Evolutionary conservation across 2,113 vertebrate genomes (phyloP).

Genomic region (Eidolon helvum): DNA sequence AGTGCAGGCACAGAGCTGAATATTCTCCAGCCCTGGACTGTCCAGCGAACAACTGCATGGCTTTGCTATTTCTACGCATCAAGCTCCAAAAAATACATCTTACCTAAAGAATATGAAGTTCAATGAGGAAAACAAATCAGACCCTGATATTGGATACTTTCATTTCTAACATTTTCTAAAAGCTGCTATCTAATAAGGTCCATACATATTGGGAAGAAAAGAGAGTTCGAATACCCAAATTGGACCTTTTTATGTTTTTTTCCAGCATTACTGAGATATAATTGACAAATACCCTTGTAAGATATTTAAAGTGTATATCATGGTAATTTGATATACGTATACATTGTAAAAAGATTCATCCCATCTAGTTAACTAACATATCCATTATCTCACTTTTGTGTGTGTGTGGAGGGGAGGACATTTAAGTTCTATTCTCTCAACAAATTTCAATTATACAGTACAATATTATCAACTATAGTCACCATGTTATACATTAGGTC

Average conservation of each 20-base stretch:
- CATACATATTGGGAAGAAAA: background rate
- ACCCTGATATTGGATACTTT: background rate
- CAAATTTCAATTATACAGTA: background rate
- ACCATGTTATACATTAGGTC: background rate
- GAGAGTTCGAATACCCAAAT: background rate
- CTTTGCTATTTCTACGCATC: slow-evolving; percentile 31
- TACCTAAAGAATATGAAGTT: background rate
- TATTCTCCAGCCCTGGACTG: background rate
- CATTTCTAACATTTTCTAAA: background rate
- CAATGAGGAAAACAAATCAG: background rate
- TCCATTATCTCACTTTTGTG: background rate
- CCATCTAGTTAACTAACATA: background rate
- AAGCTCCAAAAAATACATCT: background rate
- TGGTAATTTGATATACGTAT: background rate
- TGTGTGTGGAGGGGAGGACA: background rate
- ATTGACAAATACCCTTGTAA: background rate
- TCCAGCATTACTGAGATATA: background rate
- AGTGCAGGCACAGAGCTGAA: background rate
- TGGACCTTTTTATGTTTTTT: background rate
- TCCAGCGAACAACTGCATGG: background rate
- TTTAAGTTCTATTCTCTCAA: background rate
- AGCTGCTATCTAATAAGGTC: background rate
- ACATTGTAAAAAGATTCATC: background rate
- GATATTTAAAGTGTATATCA: background rate
- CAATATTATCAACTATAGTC: background rate